Percentiles rank a stretch among this genome's conserved stretches.
These are phyloP conservation scores for Syrrhaptes paradoxus DNA, from an alignment of 2,113 vertebrate genomes.

Conservation along the genomic window DNA sequence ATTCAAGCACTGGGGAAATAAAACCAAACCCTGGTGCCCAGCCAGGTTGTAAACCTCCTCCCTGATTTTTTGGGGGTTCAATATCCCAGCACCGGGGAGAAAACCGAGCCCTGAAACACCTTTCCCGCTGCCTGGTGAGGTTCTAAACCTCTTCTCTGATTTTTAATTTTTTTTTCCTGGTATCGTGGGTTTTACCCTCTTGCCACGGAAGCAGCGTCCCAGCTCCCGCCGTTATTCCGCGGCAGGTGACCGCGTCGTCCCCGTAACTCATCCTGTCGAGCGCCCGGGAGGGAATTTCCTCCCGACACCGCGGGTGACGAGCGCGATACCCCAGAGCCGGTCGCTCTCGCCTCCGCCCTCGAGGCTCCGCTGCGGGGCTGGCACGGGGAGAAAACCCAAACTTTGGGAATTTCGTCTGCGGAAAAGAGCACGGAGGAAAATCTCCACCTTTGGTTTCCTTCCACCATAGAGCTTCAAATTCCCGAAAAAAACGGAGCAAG, in stretches of 20 bases:
- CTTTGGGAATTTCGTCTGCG: not conserved
- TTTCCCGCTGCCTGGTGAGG: too few relatives aligned
- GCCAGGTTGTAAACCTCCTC: not conserved
- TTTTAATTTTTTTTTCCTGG: too few relatives aligned
- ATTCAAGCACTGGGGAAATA: too few relatives aligned
- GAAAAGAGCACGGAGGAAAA: not conserved
- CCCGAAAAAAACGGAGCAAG: not conserved
- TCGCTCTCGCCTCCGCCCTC: not conserved
- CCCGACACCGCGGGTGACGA: not conserved
- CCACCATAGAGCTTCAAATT: fast-evolving
- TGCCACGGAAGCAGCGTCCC: not conserved
- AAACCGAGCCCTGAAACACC: too few relatives aligned
- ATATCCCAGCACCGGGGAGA: too few relatives aligned
- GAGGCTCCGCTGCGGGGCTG: not conserved
- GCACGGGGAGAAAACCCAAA: not conserved
- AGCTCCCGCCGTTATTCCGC: not conserved
- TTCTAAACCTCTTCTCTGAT: too few relatives aligned
- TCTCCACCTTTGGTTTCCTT: not conserved
- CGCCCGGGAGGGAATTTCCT: not conserved
- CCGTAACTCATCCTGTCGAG: not conserved
- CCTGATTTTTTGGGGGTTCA: not conserved
- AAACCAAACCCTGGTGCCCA: not conserved
- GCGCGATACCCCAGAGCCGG: not conserved
- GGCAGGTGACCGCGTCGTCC: not conserved
- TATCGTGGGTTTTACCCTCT: not conserved